Conservation (phyloP, 2,113 vertebrate species). For the Pantherophis guttatus region DNA sequence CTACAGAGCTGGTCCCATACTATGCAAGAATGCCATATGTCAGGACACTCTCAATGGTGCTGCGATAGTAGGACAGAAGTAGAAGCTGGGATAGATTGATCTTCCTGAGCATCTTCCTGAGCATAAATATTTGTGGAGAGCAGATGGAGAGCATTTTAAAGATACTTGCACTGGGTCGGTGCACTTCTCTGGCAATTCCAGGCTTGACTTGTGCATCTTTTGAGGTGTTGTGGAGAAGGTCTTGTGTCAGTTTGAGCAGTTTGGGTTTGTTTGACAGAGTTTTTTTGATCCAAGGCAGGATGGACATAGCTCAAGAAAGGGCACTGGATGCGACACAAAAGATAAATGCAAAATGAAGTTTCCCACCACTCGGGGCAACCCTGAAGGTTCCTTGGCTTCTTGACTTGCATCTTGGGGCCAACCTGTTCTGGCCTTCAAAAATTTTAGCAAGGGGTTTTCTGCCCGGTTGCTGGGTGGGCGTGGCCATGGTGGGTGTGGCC, state of each 20-base stretch:
- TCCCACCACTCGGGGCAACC: background rate
- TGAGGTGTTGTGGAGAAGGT: background rate
- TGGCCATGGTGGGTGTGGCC: no score
- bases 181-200: background rate
- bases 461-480: no score
- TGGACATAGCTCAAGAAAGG: constrained; percentile 36
- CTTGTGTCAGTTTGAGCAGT: background rate
- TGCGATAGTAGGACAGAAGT: no score
- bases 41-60: no score
- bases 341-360: constrained; percentile 14
- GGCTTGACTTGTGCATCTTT: background rate
- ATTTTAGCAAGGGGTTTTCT: no score
- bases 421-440: constrained; percentile 39
- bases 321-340: constrained; percentile 30
- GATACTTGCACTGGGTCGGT: no score
- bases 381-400: constrained; percentile 3
- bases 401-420: constrained; percentile 55
- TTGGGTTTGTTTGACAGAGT: background rate
- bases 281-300: constrained; percentile 2
- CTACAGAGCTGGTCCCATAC: no score
- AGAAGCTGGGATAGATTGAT: no score
- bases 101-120: no score
- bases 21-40: no score
- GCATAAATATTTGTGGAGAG: background rate
- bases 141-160: background rate